Base-by-base conservation (phyloP, 2,797 vertebrate species). In the Yasuhikotakia modesta region DNA sequence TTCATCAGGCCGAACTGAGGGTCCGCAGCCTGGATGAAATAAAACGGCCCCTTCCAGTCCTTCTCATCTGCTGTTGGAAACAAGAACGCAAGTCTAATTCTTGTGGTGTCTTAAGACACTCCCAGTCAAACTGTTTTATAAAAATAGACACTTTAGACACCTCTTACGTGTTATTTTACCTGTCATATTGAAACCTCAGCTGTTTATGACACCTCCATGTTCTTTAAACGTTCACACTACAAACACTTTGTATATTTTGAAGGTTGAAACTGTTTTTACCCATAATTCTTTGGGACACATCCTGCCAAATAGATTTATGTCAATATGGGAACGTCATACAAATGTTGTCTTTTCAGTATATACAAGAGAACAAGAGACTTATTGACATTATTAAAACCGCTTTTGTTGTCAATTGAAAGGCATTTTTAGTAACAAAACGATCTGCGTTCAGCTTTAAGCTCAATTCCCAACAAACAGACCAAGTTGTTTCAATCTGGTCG, bases 1-100 rank as follows among this genome's bases (percentile, higher is more conserved):
- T 99, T 98, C 92, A 97, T 98, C 82, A 99, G 89, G 0, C 97
- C 97, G n/a, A 99, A 94, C 88, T 99, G 98, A 14, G 96, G 96
- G 89, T 99, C 97, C 3, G 97, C 95, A 0, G 94, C 96, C 87
- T 96, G 95, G 83, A 98, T 95, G 86, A 99, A 98, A 88, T 88
- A 99, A 91, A 98, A 99, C 0, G 97, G 94, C 7, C 93, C 95
- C 2, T 80, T 94, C 98, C 98, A 99, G 45, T 94, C 87, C 5
- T 66, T 89, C 85, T 98, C 94, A 43, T 88, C 86, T 84, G 94
- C 96, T 98, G 87, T 48, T 39, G 73, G 71, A 39, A 72, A 80
- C 0, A 46, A 46, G 19, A 76, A 46, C 2, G 22, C 5, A 71
- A 53, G 19, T 55, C 52, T 58, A 2, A 22, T 50, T 50, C 46